A percentile compares a stretch with the other conserved stretches of the same genome.
Conservation (phyloP, 2,797 vertebrate species). For the Gymnoscopelus braueri region DNA sequence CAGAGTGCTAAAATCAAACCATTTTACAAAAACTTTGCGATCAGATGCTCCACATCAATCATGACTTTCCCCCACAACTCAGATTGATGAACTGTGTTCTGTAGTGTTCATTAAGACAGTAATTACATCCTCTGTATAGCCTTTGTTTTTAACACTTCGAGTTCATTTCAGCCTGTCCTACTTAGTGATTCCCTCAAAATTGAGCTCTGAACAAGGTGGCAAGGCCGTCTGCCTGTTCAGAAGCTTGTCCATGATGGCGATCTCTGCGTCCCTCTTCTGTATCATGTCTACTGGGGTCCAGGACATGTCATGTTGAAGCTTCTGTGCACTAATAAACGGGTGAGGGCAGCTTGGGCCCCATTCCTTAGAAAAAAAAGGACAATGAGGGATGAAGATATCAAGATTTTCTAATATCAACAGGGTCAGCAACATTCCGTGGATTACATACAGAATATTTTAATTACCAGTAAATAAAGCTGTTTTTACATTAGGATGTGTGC, state of each 20-base stretch:
- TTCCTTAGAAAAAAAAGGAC: conserved; percentile 81
- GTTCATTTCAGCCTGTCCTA: conserved; percentile 10
- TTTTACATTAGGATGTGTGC: no score
- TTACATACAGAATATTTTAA: neutral
- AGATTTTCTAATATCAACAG: neutral
- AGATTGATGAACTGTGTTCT: neutral
- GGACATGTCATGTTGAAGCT: conserved; percentile 94
- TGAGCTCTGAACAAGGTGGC: conserved; percentile 76
- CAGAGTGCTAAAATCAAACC: neutral
- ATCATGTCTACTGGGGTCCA: conserved; percentile 90
- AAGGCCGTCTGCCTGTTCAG: conserved; percentile 84
- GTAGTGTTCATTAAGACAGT: conserved; percentile 1
- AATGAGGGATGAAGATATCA: neutral
- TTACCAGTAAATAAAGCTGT: neutral
- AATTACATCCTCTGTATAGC: no score
- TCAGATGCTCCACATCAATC: neutral
- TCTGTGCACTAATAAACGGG: conserved; percentile 88
- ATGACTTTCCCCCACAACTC: neutral
- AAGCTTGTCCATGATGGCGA: conserved; percentile 87
- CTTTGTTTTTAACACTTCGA: neutral
- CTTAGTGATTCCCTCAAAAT: conserved; percentile 85
- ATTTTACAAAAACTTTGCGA: neutral
- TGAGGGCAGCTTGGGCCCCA: conserved; percentile 91
- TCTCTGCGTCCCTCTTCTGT: conserved; percentile 86
- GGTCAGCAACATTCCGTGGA: neutral